Evolutionary conservation across 2,113 vertebrate species (phyloP), one percentile per base, ranked within the genome.

Genomic region (Vulpes ferrilata): DNA sequence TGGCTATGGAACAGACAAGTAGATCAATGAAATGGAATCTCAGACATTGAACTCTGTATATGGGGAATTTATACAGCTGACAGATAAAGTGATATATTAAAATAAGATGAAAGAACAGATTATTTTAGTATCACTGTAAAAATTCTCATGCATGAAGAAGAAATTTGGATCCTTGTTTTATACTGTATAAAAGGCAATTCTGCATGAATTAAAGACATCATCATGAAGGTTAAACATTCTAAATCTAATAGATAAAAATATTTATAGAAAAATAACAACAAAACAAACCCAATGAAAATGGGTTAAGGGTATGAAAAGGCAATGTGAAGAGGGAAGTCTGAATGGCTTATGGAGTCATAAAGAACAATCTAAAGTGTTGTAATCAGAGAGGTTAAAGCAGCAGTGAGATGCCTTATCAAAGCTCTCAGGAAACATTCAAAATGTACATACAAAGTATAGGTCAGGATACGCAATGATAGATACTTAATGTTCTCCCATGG

Each of bases 191-290:
- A 32, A 91, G 69, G 9, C 16, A 89, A 57, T 53, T 62, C 38
- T 25, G 25, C 20, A 48, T 35, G 9, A 17, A 92, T 30, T 76
- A 81, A 92, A 32, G 73, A 51, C 25, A 86, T 73, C 43, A 73
- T 1, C 59, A 65, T 84, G 74, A 81, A 94, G 86, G 5, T 71
- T 78, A 79, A 82, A 94, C 59, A 93, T 78, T 69, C 38, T 94
- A 59, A 82, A 73, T 35, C 32, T 95, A 83, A 87, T 64, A 67
- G 32, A 83, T 23, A 80, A 76, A 93, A 90, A 65, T 96, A 93
- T 87, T 82, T 83, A 65, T 84, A 84, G 25, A 80, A 88, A 79
- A 84, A 65, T 0, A 76, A 12, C 16, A n/a, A 22, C 13, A 7
- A 67, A 17, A 48, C 53, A 81, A 85, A 82, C 57, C 7, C 22